phyloP scores from a whole-genome alignment of 2,113 vertebrate species.

The Laticauda colubrina region DNA sequence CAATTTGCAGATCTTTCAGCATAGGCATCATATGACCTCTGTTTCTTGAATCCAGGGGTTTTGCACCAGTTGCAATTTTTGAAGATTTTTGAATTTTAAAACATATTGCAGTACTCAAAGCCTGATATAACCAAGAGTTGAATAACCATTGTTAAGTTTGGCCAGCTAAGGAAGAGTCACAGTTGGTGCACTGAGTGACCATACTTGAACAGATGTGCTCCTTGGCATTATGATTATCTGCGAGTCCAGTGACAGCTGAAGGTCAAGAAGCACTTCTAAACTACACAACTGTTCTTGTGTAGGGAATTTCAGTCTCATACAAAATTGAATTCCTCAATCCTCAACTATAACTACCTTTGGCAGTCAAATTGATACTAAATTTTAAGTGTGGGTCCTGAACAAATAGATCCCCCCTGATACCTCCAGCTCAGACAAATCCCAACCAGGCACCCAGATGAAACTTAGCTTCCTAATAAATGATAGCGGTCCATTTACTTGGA shows the following conservation, averaged over 20 bases:
- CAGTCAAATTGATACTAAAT: not conserved
- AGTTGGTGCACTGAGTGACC: not conserved
- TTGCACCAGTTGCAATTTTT: not conserved
- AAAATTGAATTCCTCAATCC: not conserved
- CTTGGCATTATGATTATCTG: not conserved
- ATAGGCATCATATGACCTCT: not conserved
- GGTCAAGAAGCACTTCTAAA: not conserved
- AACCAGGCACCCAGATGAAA: no score
- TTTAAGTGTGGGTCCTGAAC: not conserved
- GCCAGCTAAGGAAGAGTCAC: not conserved
- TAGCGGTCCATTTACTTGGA: no score
- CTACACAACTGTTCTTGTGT: not conserved
- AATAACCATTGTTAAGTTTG: not conserved
- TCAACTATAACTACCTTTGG: not conserved
- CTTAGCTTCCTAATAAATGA: no score
- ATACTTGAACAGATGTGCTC: not conserved
- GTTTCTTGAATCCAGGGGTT: not conserved
- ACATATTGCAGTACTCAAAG: not conserved
- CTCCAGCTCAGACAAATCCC: no score
- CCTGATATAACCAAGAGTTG: not conserved
- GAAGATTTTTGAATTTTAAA: not conserved
- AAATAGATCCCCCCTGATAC: no score
- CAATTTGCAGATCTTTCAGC: not conserved
- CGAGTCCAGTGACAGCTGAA: not conserved
- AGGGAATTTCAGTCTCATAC: not conserved